phyloP scores from a whole-genome alignment of 2,888 invertebrate genomes.

The Sphaerophoria rueppellii region DNA sequence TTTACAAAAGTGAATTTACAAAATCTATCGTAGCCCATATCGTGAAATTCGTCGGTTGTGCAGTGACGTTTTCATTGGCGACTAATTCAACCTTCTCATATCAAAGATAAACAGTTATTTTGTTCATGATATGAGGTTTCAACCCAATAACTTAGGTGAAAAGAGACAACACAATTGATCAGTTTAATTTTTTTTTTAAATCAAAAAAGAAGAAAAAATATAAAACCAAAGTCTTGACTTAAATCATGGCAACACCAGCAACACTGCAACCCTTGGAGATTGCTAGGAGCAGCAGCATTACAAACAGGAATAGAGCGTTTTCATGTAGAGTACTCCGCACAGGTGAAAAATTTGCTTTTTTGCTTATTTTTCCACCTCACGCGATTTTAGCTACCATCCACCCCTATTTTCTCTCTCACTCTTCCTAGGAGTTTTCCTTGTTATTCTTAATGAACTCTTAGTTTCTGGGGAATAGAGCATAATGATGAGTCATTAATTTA shows the following conservation, averaged over 20 bases:
- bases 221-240: too few species aligned
- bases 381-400: background rate
- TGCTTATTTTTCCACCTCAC: slow-evolving; percentile 39
- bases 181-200: too few species aligned
- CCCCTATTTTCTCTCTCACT: background rate
- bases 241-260: slow-evolving; percentile 5
- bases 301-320: background rate
- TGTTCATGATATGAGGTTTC: too few species aligned
- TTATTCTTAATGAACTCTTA: too few species aligned
- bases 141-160: too few species aligned
- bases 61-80: slow-evolving; percentile 53
- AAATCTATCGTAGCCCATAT: slow-evolving; percentile 57
- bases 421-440: too few species aligned
- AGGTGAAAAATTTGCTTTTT: slow-evolving; percentile 39
- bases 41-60: slow-evolving; percentile 8
- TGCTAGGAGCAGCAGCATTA: background rate
- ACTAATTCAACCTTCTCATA: background rate
- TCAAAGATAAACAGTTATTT: background rate
- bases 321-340: background rate
- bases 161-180: too few species aligned
- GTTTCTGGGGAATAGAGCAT: slow-evolving; percentile 15
- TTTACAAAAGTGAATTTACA: slow-evolving; percentile 24
- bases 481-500: slow-evolving; percentile 58
- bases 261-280: background rate
- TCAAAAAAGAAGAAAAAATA: too few species aligned